Percentiles rank a stretch among this genome's conserved stretches.
These are phyloP conservation scores for Trididemnum clinides DNA, from an alignment of 23 tunicate genomes.

Conservation along the genomic window DNA sequence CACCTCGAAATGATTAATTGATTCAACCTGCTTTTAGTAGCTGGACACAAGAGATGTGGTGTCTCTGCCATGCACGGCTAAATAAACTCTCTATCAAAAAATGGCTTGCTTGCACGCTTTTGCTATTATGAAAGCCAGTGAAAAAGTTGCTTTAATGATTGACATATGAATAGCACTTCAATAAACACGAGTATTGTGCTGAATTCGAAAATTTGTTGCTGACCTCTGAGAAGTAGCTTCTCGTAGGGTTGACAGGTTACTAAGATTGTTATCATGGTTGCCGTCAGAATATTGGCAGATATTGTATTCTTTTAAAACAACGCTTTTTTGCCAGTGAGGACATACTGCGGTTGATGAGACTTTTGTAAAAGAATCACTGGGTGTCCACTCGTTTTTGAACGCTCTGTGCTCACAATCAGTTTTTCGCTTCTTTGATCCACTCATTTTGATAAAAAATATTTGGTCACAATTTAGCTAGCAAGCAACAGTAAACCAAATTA, in stretches of 20 bases:
- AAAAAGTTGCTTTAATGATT: conserved; percentile 43
- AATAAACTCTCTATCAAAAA: conserved; percentile 27
- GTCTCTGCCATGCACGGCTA: conserved; percentile 35
- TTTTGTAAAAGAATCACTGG: background rate
- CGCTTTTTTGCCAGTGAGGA: background rate
- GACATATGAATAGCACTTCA: background rate
- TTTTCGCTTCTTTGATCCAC: conserved; percentile 44
- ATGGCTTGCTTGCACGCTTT: conserved; percentile 39
- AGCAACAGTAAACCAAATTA: too few relatives aligned
- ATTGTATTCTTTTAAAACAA: conserved; percentile 20
- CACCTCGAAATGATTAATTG: conserved; percentile 19
- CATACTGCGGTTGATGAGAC: conserved; percentile 28
- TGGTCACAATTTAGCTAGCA: too few relatives aligned
- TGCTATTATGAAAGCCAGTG: conserved; percentile 31
- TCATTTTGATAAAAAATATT: too few relatives aligned
- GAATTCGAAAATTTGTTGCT: conserved; percentile 3
- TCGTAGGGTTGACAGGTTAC: background rate
- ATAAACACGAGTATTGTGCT: too few relatives aligned
- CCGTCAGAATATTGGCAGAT: background rate
- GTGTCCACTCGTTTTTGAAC: conserved; percentile 39
- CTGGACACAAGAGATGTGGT: conserved; percentile 15
- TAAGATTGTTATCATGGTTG: background rate
- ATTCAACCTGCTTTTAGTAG: conserved; percentile 29
- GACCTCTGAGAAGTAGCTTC: background rate
- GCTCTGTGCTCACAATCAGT: conserved; percentile 7